Evolutionary conservation across 2,888 invertebrate species (phyloP).

Genomic region (Monochamus alternatus): DNA sequence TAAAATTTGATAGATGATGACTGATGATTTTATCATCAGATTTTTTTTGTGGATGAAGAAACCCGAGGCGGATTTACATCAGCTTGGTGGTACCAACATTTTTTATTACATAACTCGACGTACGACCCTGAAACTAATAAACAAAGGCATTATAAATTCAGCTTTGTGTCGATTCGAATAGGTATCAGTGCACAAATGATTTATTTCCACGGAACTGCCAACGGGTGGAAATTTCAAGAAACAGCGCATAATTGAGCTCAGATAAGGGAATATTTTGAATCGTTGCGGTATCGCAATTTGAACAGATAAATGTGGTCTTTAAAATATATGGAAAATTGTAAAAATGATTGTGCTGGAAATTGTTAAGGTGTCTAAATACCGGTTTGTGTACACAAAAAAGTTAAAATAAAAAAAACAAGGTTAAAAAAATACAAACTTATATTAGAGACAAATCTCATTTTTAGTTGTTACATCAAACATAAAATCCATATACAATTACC

Average conservation of each 20-base stretch:
- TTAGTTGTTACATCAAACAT: too few species aligned
- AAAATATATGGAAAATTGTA: too few species aligned
- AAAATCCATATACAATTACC: too few species aligned
- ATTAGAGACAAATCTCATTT: too few species aligned
- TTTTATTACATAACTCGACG: constrained; percentile 9
- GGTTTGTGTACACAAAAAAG: too few species aligned
- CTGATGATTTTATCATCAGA: not conserved
- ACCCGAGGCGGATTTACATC: constrained; percentile 9
- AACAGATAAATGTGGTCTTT: not conserved
- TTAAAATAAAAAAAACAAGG: too few species aligned
- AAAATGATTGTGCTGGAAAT: too few species aligned
- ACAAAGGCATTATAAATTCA: constrained; percentile 7
- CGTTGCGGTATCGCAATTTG: not conserved
- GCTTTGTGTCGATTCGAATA: not conserved
- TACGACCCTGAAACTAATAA: constrained; percentile 13
- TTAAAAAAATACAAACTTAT: too few species aligned
- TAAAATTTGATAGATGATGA: too few species aligned
- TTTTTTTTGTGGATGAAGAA: not conserved
- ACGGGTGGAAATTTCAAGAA: not conserved
- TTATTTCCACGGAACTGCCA: not conserved
- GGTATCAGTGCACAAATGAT: not conserved
- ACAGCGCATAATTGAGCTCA: not conserved
- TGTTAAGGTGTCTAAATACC: too few species aligned
- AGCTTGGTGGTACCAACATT: not conserved
- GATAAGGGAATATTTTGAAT: not conserved